Evolutionary conservation across 2,888 invertebrate genomes (phyloP).

Genomic region (Acanthosoma haemorrhoidale): DNA sequence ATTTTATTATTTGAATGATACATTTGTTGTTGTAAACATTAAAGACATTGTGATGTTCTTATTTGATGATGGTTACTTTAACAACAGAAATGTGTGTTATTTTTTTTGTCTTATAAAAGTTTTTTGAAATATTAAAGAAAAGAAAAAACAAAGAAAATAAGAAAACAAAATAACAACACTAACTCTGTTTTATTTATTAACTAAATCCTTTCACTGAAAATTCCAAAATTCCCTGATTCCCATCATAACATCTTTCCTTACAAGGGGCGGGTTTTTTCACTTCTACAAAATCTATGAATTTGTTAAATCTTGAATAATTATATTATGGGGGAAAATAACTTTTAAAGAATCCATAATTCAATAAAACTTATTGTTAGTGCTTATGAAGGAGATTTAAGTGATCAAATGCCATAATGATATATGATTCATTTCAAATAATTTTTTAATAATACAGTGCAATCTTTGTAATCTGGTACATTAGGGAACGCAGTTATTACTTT

Average conservation of each 20-base stretch:
- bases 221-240: not conserved
- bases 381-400: too few relatives aligned
- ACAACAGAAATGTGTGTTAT: slow-evolving; percentile 14
- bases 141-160: slow-evolving; percentile 19
- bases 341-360: too few relatives aligned
- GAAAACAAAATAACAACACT: slow-evolving; percentile 27
- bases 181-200: slow-evolving; percentile 27
- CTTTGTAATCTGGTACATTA: too few relatives aligned
- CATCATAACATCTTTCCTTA: not conserved
- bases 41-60: slow-evolving; percentile 5
- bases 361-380: too few relatives aligned
- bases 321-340: too few relatives aligned
- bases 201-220: slow-evolving; percentile 8
- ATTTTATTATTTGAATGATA: slow-evolving; percentile 5
- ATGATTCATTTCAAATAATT: too few relatives aligned
- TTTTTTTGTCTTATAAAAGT: not conserved
- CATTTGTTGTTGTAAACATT: slow-evolving; percentile 10
- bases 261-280: slow-evolving; percentile 11
- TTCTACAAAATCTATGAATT: not conserved
- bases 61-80: slow-evolving; percentile 12
- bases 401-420: too few relatives aligned
- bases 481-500: too few relatives aligned
- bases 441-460: too few relatives aligned
- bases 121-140: not conserved
- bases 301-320: too few relatives aligned